Evolutionary conservation across 2,888 invertebrate species (phyloP).

Genomic region (Acanthosepion pharaonis): DNA sequence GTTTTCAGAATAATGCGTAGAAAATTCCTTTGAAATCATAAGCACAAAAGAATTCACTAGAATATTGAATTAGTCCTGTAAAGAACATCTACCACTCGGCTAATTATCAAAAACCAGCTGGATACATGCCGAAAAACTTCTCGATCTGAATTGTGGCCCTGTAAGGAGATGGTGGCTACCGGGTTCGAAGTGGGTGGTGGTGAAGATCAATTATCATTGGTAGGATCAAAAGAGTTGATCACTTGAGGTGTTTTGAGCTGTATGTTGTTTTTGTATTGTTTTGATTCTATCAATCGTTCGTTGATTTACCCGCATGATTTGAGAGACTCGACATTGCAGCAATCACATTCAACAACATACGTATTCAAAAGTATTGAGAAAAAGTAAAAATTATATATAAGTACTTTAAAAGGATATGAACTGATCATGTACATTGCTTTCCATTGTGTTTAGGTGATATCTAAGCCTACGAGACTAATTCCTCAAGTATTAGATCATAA

Average conservation of each 20-base stretch:
- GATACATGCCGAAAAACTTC: not conserved
- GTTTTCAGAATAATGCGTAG: not conserved
- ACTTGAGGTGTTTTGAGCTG: conserved; percentile 33
- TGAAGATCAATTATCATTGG: not conserved
- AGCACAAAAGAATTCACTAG: not conserved
- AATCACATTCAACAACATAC: too few species aligned
- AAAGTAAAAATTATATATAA: too few species aligned
- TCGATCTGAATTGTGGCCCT: not conserved
- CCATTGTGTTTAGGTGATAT: too few species aligned
- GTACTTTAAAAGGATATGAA: too few species aligned
- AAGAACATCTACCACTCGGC: not conserved
- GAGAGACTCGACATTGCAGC: too few species aligned
- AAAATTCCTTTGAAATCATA: not conserved
- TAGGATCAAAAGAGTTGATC: not conserved
- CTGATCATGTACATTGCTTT: too few species aligned
- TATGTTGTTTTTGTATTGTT: not conserved
- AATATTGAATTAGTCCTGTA: not conserved
- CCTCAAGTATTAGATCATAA: too few species aligned
- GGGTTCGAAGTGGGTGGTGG: not conserved
- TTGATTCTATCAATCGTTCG: too few species aligned
- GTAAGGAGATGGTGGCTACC: not conserved
- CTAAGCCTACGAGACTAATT: too few species aligned
- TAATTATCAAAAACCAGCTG: not conserved
- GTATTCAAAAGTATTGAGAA: too few species aligned
- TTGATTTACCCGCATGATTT: too few species aligned